A percentile compares a stretch with the other conserved stretches of the same genome.
Evolutionary conservation across 2,888 invertebrate genomes (phyloP).

Genomic region (Caprella mutica): DNA sequence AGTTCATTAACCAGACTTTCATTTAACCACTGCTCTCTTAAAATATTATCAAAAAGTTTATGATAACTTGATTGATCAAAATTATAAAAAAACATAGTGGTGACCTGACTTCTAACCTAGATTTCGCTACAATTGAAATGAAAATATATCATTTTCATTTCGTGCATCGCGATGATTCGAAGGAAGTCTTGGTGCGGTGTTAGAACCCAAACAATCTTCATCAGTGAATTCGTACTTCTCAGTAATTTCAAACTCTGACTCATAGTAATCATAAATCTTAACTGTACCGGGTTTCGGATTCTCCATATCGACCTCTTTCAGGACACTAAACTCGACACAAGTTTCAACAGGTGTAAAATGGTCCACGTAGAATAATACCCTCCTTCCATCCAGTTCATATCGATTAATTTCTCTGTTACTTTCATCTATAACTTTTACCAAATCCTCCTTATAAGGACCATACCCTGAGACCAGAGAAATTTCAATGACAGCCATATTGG

Average conservation of each 20-base stretch:
- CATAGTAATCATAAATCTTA: constrained; percentile 38
- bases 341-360: constrained; percentile 23
- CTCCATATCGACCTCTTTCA: constrained; percentile 37
- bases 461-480: constrained; percentile 41
- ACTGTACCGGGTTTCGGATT: constrained; percentile 37
- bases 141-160: too few relatives aligned
- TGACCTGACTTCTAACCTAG: too few relatives aligned
- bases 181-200: too few relatives aligned
- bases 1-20: too few relatives aligned
- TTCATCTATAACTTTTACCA: constrained; percentile 32
- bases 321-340: constrained; percentile 39
- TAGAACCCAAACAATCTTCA: too few relatives aligned
- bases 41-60: too few relatives aligned
- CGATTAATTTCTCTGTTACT: constrained; percentile 12
- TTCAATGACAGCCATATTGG: constrained; percentile 47
- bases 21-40: too few relatives aligned
- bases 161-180: too few relatives aligned
- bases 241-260: constrained; percentile 35
- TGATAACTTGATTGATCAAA: too few relatives aligned
- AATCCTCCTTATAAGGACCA: constrained; percentile 38
- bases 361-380: constrained; percentile 22
- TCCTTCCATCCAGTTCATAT: constrained; percentile 28
- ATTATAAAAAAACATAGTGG: too few relatives aligned
- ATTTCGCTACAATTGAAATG: too few relatives aligned
- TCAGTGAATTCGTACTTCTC: too few relatives aligned